A percentile compares a stretch with the other conserved stretches of the same genome.
These are phyloP conservation scores for Discoglossus pictus DNA, from an alignment of 2,797 vertebrate species.

Conservation along the genomic window DNA sequence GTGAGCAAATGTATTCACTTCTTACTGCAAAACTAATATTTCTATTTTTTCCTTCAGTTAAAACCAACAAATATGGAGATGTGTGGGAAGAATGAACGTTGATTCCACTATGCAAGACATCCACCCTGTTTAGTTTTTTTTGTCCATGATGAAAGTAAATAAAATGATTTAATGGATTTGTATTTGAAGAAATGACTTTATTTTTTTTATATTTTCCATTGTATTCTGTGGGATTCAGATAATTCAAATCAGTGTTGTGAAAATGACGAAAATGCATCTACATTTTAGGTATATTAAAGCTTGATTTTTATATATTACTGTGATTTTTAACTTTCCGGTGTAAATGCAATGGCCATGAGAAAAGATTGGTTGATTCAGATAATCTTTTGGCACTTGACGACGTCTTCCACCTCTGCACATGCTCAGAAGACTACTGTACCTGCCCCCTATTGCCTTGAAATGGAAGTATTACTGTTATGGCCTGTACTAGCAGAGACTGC, in stretches of 20 bases:
- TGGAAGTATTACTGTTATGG: no score
- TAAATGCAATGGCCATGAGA: no score
- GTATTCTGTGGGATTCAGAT: not conserved
- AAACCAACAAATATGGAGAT: conserved; percentile 93
- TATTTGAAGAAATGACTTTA: not conserved
- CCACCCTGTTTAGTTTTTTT: not conserved
- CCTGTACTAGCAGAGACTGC: no score
- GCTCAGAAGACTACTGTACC: no score
- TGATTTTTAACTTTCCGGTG: not conserved
- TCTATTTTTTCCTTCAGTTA: conserved; percentile 70
- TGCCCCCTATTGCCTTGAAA: no score
- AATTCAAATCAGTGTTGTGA: no score
- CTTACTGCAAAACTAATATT: not conserved
- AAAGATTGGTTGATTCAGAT: no score
- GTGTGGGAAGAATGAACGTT: conserved; percentile 86
- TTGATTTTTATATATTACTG: not conserved
- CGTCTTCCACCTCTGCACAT: no score
- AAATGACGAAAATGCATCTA: not conserved
- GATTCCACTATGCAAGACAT: conserved; percentile 8
- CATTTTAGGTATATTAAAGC: not conserved
- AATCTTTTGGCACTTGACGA: no score
- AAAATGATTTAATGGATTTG: not conserved
- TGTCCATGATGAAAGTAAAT: not conserved
- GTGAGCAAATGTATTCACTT: no score
- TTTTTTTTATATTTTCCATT: not conserved